phyloP scores from a whole-genome alignment of 2,113 vertebrate species.

The Anolis carolinensis region DNA sequence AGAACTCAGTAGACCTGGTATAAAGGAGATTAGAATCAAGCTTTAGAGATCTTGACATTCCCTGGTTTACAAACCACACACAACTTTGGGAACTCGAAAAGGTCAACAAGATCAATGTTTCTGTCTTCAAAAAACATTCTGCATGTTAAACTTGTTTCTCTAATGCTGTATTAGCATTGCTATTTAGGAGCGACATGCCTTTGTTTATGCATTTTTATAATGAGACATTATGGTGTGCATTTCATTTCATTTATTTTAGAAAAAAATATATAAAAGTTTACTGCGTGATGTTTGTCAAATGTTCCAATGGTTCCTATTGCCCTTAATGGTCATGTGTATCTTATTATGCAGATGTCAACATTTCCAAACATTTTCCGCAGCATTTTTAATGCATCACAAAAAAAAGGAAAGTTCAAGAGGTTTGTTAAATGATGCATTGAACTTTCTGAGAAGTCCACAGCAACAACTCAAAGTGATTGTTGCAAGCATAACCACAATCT shows the following conservation, averaged over 20 bases:
- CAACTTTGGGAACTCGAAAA: not conserved
- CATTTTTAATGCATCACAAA: not conserved
- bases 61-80: conserved; percentile 6
- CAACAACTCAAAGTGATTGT: conserved; percentile 2
- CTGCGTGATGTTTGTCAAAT: conserved; percentile 28
- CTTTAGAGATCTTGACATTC: conserved; percentile 13
- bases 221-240: conserved; percentile 1
- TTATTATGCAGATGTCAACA: not conserved
- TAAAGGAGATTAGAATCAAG: conserved; percentile 25
- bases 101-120: conserved; percentile 16
- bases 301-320: not conserved
- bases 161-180: not conserved
- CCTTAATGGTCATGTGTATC: not conserved
- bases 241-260: not conserved
- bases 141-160: not conserved
- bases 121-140: conserved; percentile 13
- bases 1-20: conserved; percentile 26
- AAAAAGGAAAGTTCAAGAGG: conserved; percentile 32
- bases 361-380: conserved; percentile 33
- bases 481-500: not conserved
- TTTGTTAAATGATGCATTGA: conserved; percentile 7
- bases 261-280: not conserved
- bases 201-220: conserved; percentile 9
- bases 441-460: conserved; percentile 13
- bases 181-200: not conserved